Conservation (phyloP, 2,888 invertebrate genomes). For the Drosophila vallismaia region DNA sequence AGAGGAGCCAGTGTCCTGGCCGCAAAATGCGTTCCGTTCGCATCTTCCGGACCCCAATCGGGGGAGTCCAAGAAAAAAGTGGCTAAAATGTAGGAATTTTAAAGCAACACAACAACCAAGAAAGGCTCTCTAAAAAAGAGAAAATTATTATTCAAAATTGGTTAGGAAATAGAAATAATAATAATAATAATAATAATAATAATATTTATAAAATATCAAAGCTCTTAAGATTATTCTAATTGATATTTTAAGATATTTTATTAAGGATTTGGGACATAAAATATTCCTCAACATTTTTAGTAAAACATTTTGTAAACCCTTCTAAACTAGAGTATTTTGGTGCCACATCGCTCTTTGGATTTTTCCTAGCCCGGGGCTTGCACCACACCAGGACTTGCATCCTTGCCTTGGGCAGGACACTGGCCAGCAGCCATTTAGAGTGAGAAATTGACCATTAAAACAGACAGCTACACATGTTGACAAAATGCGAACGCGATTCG, state of each 20-base stretch:
- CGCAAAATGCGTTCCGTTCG: constrained; percentile 63
- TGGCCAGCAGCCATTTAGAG: constrained; percentile 75
- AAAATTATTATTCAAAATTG: background rate
- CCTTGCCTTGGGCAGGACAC: constrained; percentile 24
- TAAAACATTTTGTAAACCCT: too few relatives aligned
- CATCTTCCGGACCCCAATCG: constrained; percentile 48
- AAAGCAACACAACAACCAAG: background rate
- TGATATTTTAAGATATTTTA: background rate
- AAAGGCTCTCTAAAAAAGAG: background rate
- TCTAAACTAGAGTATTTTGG: background rate
- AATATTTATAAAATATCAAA: background rate
- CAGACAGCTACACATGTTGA: constrained; percentile 77
- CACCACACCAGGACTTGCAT: constrained; percentile 8
- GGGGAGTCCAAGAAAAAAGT: constrained; percentile 25
- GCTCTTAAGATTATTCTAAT: too few relatives aligned
- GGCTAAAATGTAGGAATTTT: background rate
- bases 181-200: too few relatives aligned
- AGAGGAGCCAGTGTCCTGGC: constrained; percentile 35
- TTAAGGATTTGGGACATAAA: background rate
- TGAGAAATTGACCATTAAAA: constrained; percentile 83
- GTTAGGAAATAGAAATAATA: background rate
- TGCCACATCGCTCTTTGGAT: background rate
- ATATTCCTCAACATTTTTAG: background rate
- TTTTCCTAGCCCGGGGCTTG: constrained; percentile 14
- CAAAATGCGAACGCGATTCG: constrained; percentile 69